Evolutionary conservation across 2,797 vertebrate genomes (phyloP).

Genomic region (Bufotes viridis): DNA sequence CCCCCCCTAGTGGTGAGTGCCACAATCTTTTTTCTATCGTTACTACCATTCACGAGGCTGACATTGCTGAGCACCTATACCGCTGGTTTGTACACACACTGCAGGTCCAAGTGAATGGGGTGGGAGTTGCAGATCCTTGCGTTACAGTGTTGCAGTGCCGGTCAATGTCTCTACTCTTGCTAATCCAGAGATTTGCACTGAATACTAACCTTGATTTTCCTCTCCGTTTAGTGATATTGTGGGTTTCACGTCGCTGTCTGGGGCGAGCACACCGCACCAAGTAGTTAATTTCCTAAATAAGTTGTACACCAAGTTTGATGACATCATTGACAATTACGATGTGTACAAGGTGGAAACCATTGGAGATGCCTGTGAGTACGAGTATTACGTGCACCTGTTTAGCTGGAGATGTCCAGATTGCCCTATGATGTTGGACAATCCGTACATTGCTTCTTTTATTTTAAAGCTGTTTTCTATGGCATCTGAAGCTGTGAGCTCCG

Average conservation of each 20-base stretch:
- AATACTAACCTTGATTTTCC: not conserved
- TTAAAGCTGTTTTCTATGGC: not conserved
- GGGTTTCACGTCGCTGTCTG: slow-evolving; percentile 79
- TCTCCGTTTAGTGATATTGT: slow-evolving; percentile 75
- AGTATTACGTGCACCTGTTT: not conserved
- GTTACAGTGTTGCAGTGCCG: no score
- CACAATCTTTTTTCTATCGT: no score
- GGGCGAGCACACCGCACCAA: slow-evolving; percentile 79
- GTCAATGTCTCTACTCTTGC: no score
- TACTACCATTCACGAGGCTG: no score
- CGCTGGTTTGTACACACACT: no score
- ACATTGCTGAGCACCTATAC: no score
- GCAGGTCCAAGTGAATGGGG: no score
- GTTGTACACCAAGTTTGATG: slow-evolving; percentile 81
- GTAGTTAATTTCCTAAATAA: slow-evolving; percentile 83
- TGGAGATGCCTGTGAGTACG: slow-evolving; percentile 79
- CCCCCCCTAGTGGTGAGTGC: no score
- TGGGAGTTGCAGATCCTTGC: no score
- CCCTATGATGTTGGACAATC: not conserved
- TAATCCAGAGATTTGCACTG: not conserved
- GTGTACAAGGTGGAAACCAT: slow-evolving; percentile 84
- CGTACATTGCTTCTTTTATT: not conserved
- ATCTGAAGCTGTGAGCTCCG: not conserved
- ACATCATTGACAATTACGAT: slow-evolving; percentile 82
- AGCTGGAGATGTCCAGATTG: not conserved